These are phyloP conservation scores for Nowickia ferox DNA, from an alignment of 2,888 invertebrate genomes.

Conservation along the genomic window DNA sequence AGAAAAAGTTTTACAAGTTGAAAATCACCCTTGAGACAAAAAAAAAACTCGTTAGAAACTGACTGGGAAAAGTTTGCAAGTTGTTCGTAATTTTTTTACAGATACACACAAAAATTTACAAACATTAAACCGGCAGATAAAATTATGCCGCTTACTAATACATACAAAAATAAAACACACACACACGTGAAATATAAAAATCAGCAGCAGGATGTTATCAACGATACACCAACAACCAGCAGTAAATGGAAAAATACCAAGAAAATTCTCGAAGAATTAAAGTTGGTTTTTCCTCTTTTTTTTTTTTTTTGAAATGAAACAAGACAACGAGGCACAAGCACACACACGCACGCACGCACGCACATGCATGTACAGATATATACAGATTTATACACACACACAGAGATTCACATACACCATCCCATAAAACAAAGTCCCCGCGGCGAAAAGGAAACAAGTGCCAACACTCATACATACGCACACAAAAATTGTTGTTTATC, in stretches of 20 bases:
- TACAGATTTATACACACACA: neutral
- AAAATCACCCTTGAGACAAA: conserved; percentile 78
- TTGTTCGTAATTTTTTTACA: conserved; percentile 20
- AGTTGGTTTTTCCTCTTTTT: neutral
- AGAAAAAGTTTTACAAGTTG: conserved; percentile 47
- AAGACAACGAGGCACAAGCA: conserved; percentile 12
- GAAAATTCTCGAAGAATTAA: conserved; percentile 34
- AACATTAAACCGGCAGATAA: conserved; percentile 26
- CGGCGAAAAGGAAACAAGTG: conserved; percentile 21
- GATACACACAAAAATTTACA: conserved; percentile 27
- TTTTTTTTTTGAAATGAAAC: neutral
- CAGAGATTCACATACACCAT: neutral
- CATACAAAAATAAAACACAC: neutral
- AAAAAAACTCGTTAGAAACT: conserved; percentile 70
- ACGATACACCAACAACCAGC: conserved; percentile 36
- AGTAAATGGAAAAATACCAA: conserved; percentile 38
- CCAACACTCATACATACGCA: conserved; percentile 9
- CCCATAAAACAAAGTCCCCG: neutral
- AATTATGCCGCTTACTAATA: neutral
- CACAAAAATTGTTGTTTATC: neutral
- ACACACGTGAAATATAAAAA: neutral
- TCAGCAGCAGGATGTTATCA: conserved; percentile 7
- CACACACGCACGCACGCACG: neutral
- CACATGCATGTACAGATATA: neutral
- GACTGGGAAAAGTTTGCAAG: conserved; percentile 64